Evolutionary conservation across 1,140 invertebrate species (phyloP).

Genomic region (Sarcophaga peregrina): DNA sequence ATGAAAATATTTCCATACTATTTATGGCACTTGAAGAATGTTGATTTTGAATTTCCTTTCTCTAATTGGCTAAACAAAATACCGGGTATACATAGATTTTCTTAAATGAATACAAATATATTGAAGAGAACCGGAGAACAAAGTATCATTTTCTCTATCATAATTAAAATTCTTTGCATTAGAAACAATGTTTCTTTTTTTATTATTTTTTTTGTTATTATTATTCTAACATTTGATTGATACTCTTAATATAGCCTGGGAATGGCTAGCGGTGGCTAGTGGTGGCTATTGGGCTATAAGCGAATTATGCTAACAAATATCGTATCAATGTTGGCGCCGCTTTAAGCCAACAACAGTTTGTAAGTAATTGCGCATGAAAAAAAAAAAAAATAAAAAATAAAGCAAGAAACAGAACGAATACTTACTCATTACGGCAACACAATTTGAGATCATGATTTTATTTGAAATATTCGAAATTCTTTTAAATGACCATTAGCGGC

Average conservation of each 20-base stretch:
- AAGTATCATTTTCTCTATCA: slow-evolving; percentile 15
- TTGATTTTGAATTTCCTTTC: slow-evolving; percentile 3
- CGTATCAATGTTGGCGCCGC: slow-evolving; percentile 12
- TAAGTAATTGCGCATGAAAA: not conserved
- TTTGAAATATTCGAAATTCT: slow-evolving; percentile 20
- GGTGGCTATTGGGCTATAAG: not conserved
- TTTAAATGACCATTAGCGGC: not conserved
- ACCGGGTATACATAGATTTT: no score
- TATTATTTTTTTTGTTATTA: not conserved
- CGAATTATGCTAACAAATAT: slow-evolving; percentile 17
- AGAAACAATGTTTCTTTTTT: no score
- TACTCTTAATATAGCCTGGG: not conserved
- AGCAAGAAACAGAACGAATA: no score
- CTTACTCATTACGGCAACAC: not conserved
- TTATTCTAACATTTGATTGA: not conserved
- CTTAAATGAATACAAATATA: not conserved
- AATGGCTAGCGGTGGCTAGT: no score
- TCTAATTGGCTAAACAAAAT: not conserved
- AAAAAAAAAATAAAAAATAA: no score
- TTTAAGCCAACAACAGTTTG: not conserved
- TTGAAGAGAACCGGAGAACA: not conserved
- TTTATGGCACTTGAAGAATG: not conserved
- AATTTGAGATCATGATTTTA: slow-evolving; percentile 16
- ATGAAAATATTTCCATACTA: not conserved
- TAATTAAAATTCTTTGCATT: slow-evolving; percentile 9